Percentiles rank a stretch among this genome's conserved stretches.
Evolutionary conservation across 23 tunicate genomes (phyloP).

Genomic region (Halocynthia aurantium): DNA sequence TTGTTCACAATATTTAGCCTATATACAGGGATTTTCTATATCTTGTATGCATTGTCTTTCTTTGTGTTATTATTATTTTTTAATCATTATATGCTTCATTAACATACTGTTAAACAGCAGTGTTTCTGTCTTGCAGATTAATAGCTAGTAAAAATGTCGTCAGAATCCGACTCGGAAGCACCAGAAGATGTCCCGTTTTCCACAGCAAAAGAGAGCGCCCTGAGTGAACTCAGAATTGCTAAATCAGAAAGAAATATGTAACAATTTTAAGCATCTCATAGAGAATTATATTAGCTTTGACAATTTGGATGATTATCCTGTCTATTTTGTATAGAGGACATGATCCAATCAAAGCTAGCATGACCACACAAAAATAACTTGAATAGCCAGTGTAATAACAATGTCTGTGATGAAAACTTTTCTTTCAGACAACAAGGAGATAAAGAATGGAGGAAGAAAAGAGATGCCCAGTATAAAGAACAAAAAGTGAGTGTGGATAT

Average conservation of each 20-base stretch:
- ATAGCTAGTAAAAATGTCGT: too few species aligned
- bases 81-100: too few species aligned
- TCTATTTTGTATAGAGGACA: neutral
- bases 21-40: too few species aligned
- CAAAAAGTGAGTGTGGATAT: constrained; percentile 33
- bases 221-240: constrained; percentile 10
- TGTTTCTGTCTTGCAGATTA: too few species aligned
- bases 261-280: neutral
- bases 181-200: constrained; percentile 62
- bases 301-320: neutral
- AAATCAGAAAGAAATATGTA: constrained; percentile 30
- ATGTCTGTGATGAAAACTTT: too few species aligned
- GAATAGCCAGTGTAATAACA: too few species aligned
- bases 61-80: too few species aligned
- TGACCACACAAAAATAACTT: too few species aligned
- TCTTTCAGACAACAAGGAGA: constrained; percentile 11
- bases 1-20: too few species aligned
- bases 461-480: constrained; percentile 36
- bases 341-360: too few species aligned
- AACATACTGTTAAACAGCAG: too few species aligned
- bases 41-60: too few species aligned
- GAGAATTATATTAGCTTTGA: neutral
- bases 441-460: constrained; percentile 30
- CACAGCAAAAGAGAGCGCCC: constrained; percentile 29
- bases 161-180: constrained; percentile 36